Percentiles rank a stretch among this genome's conserved stretches.
These are phyloP conservation scores for Adelognathus sp. DNA, from an alignment of 2,888 invertebrate genomes.

Conservation along the genomic window DNA sequence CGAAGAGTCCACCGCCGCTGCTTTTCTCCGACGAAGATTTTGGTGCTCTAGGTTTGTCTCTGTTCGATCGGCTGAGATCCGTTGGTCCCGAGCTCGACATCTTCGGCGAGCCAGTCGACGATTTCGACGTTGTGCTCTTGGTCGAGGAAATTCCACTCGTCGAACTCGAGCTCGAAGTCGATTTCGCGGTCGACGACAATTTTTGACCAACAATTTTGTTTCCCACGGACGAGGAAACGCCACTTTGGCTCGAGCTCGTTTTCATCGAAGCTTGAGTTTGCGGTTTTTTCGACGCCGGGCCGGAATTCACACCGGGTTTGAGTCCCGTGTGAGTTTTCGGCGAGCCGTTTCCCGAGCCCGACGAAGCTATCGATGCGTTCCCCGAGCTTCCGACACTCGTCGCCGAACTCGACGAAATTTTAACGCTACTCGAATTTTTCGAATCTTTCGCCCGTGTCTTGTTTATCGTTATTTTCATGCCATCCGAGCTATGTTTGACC, in stretches of 20 bases:
- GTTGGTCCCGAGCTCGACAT: slow-evolving; percentile 82
- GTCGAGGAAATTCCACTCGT: slow-evolving; percentile 63
- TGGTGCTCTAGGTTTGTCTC: slow-evolving; percentile 85
- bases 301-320: slow-evolving; percentile 93
- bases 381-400: slow-evolving; percentile 71
- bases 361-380: slow-evolving; percentile 78
- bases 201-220: slow-evolving; percentile 78
- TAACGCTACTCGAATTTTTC: slow-evolving; percentile 78
- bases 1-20: slow-evolving; percentile 81
- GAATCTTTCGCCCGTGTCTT: slow-evolving; percentile 91
- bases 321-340: slow-evolving; percentile 91
- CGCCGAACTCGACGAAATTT: slow-evolving; percentile 69
- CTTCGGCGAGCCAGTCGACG: slow-evolving; percentile 85
- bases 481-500: slow-evolving; percentile 94
- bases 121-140: slow-evolving; percentile 66
- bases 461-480: slow-evolving; percentile 95
- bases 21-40: slow-evolving; percentile 86
- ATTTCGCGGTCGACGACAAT: slow-evolving; percentile 71
- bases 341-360: slow-evolving; percentile 83
- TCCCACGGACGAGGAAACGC: slow-evolving; percentile 67
- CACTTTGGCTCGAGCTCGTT: slow-evolving; percentile 67
- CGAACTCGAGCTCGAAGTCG: slow-evolving; percentile 73
- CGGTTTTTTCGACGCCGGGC: slow-evolving; percentile 92
- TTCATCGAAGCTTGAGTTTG: slow-evolving; percentile 82
- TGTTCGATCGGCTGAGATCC: slow-evolving; percentile 85